Percentiles rank a stretch among this genome's conserved stretches.
phyloP scores from a whole-genome alignment of 2,888 invertebrate species.

The Conchocele bisecta region DNA sequence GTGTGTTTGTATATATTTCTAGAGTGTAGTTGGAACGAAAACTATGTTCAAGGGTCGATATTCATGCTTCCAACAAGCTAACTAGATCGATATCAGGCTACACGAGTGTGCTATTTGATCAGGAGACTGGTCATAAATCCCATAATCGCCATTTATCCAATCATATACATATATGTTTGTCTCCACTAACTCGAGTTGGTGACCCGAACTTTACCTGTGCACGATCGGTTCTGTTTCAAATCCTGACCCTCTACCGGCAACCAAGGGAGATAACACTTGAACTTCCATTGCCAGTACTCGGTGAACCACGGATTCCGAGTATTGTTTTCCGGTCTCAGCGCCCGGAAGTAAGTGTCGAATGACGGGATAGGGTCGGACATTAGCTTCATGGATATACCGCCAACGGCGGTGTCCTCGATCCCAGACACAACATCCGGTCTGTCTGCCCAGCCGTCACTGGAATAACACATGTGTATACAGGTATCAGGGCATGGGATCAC shows the following conservation, averaged over 20 bases:
- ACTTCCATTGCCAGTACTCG: constrained; percentile 90
- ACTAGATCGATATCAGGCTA: no score
- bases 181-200: no score
- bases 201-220: constrained; percentile 72
- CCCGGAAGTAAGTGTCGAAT: constrained; percentile 87
- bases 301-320: constrained; percentile 88
- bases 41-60: no score
- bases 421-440: constrained; percentile 88
- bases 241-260: constrained; percentile 33
- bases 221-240: constrained; percentile 42
- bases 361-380: constrained; percentile 86
- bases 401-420: constrained; percentile 86
- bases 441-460: constrained; percentile 91
- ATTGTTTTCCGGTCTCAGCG: constrained; percentile 87
- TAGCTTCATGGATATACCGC: constrained; percentile 89
- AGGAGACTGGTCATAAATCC: no score
- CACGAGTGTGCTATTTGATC: no score
- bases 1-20: no score
- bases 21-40: no score
- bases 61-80: no score
- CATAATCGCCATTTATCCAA: no score
- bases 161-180: no score
- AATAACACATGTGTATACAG: no score
- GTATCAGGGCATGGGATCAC: no score
- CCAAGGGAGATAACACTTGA: constrained; percentile 84